phyloP scores from a whole-genome alignment of 2,888 invertebrate genomes.

The Scaptomyza polygonia region DNA sequence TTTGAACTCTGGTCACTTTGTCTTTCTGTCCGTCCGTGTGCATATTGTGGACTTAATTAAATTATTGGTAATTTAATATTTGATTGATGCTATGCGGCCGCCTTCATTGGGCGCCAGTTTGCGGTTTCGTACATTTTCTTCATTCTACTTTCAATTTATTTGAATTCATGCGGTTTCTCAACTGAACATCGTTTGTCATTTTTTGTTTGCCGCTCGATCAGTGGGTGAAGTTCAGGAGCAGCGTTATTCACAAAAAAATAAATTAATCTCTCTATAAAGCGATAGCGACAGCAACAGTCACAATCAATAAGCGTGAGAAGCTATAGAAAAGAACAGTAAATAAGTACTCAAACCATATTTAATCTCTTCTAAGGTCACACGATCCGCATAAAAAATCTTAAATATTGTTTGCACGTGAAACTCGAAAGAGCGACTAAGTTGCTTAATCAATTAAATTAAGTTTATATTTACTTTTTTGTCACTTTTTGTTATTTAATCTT shows the following conservation, averaged over 20 bases:
- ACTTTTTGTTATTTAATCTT: constrained; percentile 64
- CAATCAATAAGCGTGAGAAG: constrained; percentile 53
- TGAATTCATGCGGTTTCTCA: constrained; percentile 60
- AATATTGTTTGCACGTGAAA: constrained; percentile 25
- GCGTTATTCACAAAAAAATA: constrained; percentile 30
- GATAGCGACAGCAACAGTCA: constrained; percentile 44
- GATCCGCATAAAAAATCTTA: not conserved
- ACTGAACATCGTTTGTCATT: constrained; percentile 14
- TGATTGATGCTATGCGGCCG: constrained; percentile 73
- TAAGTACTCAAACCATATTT: too few relatives aligned
- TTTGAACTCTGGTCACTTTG: constrained; percentile 44
- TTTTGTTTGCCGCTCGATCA: constrained; percentile 26
- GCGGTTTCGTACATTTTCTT: constrained; percentile 53
- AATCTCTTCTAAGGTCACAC: not conserved
- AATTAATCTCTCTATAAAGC: constrained; percentile 59
- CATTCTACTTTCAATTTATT: constrained; percentile 61
- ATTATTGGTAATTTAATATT: constrained; percentile 82
- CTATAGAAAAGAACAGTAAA: constrained; percentile 1
- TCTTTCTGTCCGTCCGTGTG: constrained; percentile 52
- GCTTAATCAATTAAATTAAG: constrained; percentile 45
- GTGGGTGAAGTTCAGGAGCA: constrained; percentile 74
- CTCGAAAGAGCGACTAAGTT: not conserved
- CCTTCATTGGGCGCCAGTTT: constrained; percentile 52
- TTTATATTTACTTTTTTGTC: constrained; percentile 48
- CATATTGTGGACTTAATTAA: constrained; percentile 78